Evolutionary conservation across 2,888 invertebrate genomes (phyloP).

Genomic region (Mesorhabditis sp.): DNA sequence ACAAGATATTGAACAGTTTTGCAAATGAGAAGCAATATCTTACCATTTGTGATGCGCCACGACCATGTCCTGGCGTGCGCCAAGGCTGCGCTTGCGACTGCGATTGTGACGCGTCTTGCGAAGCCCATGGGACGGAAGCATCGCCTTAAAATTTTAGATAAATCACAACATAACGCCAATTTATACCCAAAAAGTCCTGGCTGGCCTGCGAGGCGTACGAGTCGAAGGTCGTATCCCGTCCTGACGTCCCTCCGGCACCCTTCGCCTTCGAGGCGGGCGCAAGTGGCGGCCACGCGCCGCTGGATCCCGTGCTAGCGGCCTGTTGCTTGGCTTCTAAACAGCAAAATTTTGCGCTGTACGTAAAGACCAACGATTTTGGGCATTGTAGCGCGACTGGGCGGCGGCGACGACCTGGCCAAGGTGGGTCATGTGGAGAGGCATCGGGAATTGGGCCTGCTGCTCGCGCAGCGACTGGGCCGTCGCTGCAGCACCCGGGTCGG

Average conservation of each 20-base stretch:
- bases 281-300: constrained; percentile 5
- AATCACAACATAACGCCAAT: background rate
- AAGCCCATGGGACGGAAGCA: background rate
- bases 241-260: background rate
- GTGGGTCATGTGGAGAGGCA: constrained; percentile 35
- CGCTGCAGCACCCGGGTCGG: constrained; percentile 23
- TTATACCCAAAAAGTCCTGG: constrained; percentile 5
- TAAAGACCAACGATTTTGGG: background rate
- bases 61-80: background rate
- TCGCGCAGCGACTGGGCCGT: constrained; percentile 21
- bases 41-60: constrained; percentile 5
- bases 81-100: constrained; percentile 15
- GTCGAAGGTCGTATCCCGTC: background rate
- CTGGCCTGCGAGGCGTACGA: constrained; percentile 15
- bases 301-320: background rate
- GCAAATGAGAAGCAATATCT: too few species aligned
- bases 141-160: background rate
- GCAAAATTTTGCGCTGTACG: background rate
- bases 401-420: background rate
- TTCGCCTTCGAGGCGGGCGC: background rate
- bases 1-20: constrained; percentile 14
- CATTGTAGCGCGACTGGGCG: background rate
- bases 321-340: background rate
- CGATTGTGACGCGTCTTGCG: background rate
- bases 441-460: constrained; percentile 22